phyloP scores from a whole-genome alignment of 23 tunicate genomes.

The Clavelina lepadiformis region DNA sequence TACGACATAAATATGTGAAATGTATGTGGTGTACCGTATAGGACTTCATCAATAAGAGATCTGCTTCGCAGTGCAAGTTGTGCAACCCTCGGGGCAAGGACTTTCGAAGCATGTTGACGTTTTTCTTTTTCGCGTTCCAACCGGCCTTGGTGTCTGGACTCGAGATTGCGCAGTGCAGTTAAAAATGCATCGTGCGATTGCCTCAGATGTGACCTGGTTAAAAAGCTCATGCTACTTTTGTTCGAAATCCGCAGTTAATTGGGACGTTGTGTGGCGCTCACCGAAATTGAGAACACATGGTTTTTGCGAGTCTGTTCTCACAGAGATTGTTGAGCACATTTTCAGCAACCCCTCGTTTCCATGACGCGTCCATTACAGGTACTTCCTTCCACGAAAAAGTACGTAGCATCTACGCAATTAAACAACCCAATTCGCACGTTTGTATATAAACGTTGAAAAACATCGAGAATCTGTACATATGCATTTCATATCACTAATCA shows the following conservation, averaged over 20 bases:
- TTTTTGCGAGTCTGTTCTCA: conserved; percentile 43
- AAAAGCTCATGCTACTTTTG: conserved; percentile 3
- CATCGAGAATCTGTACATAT: too few species aligned
- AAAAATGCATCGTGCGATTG: conserved; percentile 57
- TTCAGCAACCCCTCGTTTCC: conserved; percentile 41
- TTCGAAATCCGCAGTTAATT: too few species aligned
- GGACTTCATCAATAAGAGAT: conserved; percentile 52
- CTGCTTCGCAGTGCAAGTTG: conserved; percentile 56
- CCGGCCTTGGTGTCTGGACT: conserved; percentile 33
- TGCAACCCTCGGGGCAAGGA: conserved; percentile 61
- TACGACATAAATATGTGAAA: too few species aligned
- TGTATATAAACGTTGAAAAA: too few species aligned
- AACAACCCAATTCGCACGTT: too few species aligned
- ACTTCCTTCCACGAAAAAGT: conserved; percentile 27
- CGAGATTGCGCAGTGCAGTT: conserved; percentile 37
- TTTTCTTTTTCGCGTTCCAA: conserved; percentile 40
- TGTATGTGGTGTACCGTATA: conserved; percentile 72
- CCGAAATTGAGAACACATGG: conserved; percentile 54
- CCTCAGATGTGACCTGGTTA: conserved; percentile 25
- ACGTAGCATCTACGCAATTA: conserved; percentile 4
- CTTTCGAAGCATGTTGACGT: conserved; percentile 36
- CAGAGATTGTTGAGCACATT: conserved; percentile 32
- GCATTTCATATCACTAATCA: too few species aligned
- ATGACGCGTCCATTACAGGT: conserved; percentile 33
- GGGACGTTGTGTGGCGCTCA: conserved; percentile 7